phyloP scores from a whole-genome alignment of 1,140 invertebrate species.

The Aculops lycopersici region DNA sequence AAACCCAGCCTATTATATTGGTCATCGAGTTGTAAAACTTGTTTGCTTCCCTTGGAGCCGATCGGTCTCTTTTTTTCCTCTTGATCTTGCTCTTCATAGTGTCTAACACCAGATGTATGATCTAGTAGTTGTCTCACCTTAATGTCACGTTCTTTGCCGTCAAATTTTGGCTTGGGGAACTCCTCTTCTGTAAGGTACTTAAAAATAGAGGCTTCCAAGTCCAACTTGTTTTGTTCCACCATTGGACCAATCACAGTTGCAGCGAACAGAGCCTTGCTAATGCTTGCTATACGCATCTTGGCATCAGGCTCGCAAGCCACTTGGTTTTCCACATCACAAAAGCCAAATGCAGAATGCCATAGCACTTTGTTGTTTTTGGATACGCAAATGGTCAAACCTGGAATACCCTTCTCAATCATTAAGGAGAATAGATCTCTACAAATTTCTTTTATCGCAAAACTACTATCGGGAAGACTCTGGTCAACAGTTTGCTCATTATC shows the following conservation, averaged over 20 bases:
- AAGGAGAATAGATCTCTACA: too few relatives aligned
- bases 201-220: constrained; percentile 24
- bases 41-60: neutral
- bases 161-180: constrained; percentile 22
- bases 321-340: constrained; percentile 24
- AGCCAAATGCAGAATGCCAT: constrained; percentile 23
- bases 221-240: constrained; percentile 22
- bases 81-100: constrained; percentile 18
- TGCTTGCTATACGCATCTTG: constrained; percentile 28
- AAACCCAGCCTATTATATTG: constrained; percentile 10
- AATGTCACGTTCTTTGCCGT: constrained; percentile 19
- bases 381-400: constrained; percentile 23
- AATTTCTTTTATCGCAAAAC: too few relatives aligned
- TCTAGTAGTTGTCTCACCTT: constrained; percentile 21
- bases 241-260: constrained; percentile 21
- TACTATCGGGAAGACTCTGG: too few relatives aligned
- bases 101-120: constrained; percentile 23
- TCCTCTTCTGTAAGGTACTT: constrained; percentile 18
- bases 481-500: too few relatives aligned
- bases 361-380: constrained; percentile 21
- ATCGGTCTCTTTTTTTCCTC: constrained; percentile 4
- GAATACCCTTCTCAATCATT: constrained; percentile 16
- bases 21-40: neutral
- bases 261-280: constrained; percentile 27
- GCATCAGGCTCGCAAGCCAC: constrained; percentile 19